Base-by-base conservation (phyloP, 2,888 invertebrate genomes). In the Galerucella calmariensis region DNA sequence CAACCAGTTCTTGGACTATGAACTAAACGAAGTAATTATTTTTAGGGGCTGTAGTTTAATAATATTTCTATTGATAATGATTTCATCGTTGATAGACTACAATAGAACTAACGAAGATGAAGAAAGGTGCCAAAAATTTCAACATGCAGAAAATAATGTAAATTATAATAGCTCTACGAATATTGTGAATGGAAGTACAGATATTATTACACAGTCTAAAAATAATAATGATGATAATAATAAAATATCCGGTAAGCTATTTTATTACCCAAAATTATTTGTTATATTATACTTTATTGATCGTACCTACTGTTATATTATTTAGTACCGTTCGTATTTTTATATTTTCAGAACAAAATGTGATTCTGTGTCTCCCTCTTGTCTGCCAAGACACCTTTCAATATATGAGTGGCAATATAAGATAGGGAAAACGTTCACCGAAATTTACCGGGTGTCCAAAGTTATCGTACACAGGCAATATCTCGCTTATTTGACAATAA, bases 191-290 rank as follows among this genome's bases (percentile, higher is more conserved):
- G 20, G 46, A 20, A 65, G 44, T 46, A 46, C 2, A 16, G 63
- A 16, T 65, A 20, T 1, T 11, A 46, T 20, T 56, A 20, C 11
- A 10, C 56, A 56, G 10, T 20, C 56, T 16, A 65, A 77, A 53
- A 70, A 72, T 35, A 75, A 77, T 74, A 74, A 75, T 69, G 75
- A 73, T 63, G 74, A 70, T 48, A 74, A 75, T 69, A 74, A 73
- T 63, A 75, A 70, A 46, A 56, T 48, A 63, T 67, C 65, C 56
- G 56, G 56, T 46, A 12, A 46, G 16, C n/a, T 12, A 20, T 53
- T 6, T 0, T 16, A 62, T 67, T 4, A 46, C 12, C 56, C 12
- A 46, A 48, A 1, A 14, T 48, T 48, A 1, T 48, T 48, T 48
- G 48, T 48, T 48, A 48, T 48, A 6, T 48, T 48, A 3, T 48